Evolutionary conservation across 2,888 invertebrate species (phyloP).

Genomic region (Tetheella fluctuosa): DNA sequence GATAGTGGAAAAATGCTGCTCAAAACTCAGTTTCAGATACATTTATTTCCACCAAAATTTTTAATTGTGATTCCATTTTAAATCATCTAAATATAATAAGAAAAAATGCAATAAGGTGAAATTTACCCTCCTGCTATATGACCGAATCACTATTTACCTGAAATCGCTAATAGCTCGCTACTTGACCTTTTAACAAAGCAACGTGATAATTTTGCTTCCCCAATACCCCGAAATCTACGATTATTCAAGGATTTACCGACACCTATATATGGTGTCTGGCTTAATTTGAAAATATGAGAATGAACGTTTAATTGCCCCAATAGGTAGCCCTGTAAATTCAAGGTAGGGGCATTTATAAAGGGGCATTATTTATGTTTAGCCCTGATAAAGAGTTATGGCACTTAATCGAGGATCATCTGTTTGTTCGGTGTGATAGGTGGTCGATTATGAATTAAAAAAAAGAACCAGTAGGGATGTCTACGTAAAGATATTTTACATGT

Average conservation of each 20-base stretch:
- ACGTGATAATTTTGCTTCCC: conserved; percentile 64
- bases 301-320: conserved; percentile 66
- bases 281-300: conserved; percentile 79
- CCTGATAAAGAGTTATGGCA: conserved; percentile 45
- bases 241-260: conserved; percentile 71
- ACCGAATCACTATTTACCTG: no score
- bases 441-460: conserved; percentile 5
- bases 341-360: conserved; percentile 34
- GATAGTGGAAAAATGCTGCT: no score
- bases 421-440: conserved; percentile 20
- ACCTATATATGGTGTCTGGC: conserved; percentile 52
- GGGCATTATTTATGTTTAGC: conserved; percentile 47
- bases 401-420: conserved; percentile 31
- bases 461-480: background rate
- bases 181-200: conserved; percentile 28
- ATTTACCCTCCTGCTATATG: no score
- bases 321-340: conserved; percentile 46
- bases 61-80: no score
- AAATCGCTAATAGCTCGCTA: conserved; percentile 20
- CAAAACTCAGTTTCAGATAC: no score
- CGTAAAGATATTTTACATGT: no score
- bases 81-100: no score
- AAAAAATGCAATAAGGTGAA: no score
- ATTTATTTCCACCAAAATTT: no score
- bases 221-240: conserved; percentile 63